Evolutionary conservation across 2,888 invertebrate species (phyloP).

Genomic region (Drosophila pseudotalamancana): DNA sequence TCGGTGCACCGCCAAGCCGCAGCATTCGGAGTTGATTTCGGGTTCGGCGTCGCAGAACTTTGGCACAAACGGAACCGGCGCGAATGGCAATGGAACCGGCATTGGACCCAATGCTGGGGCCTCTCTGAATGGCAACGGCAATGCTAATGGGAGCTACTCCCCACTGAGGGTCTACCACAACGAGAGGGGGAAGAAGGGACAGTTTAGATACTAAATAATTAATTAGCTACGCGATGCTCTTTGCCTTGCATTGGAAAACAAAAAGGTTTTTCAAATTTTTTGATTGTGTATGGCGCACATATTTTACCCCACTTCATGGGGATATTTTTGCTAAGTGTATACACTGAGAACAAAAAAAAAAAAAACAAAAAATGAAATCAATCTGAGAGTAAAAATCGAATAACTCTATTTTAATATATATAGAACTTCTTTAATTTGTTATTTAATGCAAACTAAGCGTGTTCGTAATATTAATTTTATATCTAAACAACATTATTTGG

Average conservation of each 20-base stretch:
- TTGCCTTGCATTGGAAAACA: conserved; percentile 4
- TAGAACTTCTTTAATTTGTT: conserved; percentile 70
- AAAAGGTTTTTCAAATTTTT: conserved; percentile 20
- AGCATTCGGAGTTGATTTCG: conserved; percentile 85
- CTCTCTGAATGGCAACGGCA: conserved; percentile 80
- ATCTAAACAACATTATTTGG: conserved; percentile 39
- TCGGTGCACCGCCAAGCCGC: conserved; percentile 88
- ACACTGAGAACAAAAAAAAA: conserved; percentile 41
- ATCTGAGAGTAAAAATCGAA: conserved; percentile 16
- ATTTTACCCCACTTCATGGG: conserved; percentile 25
- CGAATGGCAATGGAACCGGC: conserved; percentile 84
- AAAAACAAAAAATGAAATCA: conserved; percentile 8
- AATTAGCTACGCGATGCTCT: conserved; percentile 4
- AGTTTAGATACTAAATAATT: conserved; percentile 89
- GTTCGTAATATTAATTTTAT: conserved; percentile 72
- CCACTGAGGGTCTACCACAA: conserved; percentile 93
- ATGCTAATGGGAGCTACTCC: conserved; percentile 89
- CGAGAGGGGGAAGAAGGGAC: conserved; percentile 91
- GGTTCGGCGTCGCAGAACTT: conserved; percentile 85
- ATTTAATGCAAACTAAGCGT: conserved; percentile 75
- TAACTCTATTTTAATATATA: conserved; percentile 35
- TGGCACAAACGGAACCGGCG: conserved; percentile 42
- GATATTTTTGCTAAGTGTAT: conserved; percentile 74
- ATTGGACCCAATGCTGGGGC: conserved; percentile 48
- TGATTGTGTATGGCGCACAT: conserved; percentile 26